Base-by-base conservation (phyloP, 2,888 invertebrate species). In the Aleiodes leptofemur region DNA sequence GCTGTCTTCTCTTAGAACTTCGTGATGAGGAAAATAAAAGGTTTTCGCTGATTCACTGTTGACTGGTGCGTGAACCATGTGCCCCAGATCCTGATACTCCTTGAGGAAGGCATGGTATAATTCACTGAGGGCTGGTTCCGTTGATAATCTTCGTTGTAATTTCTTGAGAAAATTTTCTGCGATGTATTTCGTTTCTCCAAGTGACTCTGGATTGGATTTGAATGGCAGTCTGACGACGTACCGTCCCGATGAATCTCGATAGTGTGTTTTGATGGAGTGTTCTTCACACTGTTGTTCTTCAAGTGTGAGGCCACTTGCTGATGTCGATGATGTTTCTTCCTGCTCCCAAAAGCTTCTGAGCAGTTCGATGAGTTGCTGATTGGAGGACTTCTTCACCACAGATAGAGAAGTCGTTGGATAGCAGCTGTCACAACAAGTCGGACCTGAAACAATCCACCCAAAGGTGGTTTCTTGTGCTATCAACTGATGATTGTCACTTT, bases 11-110 rank as follows among this genome's bases (percentile, higher is more conserved):
- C 23, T 1, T 1, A 23, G 23, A 23, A 23, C 23, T 23, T 2
- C 76, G n/a, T 76, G 72, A 48, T 78, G 76, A 7, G 78, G 78
- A 0, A 76, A 59, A 29, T 72, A 75, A 16, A 66, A 75, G 23
- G 1, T 23, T 16, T 14, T 5, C 14, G 31, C 3, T 31, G 23
- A 14, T 29, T 34, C 4, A 6, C 31, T 31, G 23, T 1, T 31
- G 7, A 13, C 16, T 8, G 57, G 23, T n/a, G 68, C 16, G 16
- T 50, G 55, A 13, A 38, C 29, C 76, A 76, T 78, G 64, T 78
- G 74, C 11, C 69, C 69, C 7, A 74, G 66, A 0, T 50, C 16
- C 16, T 74, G 71, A 11, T 76, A 76, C 13, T 76, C 73, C 4
- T 29, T 7, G 51, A 78, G 72, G 68, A 78, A 76, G 13, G 29